These are phyloP conservation scores for Dendrolimus punctatus DNA, from an alignment of 1,140 invertebrate genomes.

Conservation along the genomic window DNA sequence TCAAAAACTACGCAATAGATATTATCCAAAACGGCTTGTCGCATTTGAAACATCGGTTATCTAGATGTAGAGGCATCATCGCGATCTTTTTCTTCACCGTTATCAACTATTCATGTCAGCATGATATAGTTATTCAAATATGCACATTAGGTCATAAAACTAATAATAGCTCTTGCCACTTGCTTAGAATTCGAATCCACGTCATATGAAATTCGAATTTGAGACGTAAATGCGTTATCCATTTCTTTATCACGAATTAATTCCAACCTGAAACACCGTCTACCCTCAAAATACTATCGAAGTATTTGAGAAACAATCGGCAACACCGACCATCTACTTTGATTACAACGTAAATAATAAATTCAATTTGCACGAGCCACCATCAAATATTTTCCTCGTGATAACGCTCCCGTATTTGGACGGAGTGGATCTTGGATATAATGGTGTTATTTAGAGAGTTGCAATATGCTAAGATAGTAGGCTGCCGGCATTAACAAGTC, in stretches of 20 bases:
- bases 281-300: no score
- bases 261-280: neutral
- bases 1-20: neutral
- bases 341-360: slow-evolving; percentile 65
- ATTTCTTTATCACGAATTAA: neutral
- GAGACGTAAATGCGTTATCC: no score
- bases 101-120: no score
- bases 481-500: slow-evolving; percentile 65
- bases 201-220: no score
- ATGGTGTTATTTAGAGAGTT: slow-evolving; percentile 65
- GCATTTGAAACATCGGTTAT: no score
- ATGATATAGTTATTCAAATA: no score
- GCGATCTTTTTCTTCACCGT: no score
- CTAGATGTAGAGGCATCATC: no score
- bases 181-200: no score
- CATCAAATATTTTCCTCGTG: slow-evolving; percentile 62
- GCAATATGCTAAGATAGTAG: slow-evolving; percentile 70
- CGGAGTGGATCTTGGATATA: slow-evolving; percentile 44
- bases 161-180: no score
- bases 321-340: slow-evolving; percentile 18
- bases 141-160: no score
- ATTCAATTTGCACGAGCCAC: slow-evolving; percentile 50
- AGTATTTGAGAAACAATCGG: slow-evolving; percentile 1
- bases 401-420: slow-evolving; percentile 62
- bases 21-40: neutral